Percentiles rank a stretch among this genome's conserved stretches.
These are phyloP conservation scores for Ceratoteleas bidentatus DNA, from an alignment of 1,140 invertebrate genomes.

Conservation along the genomic window DNA sequence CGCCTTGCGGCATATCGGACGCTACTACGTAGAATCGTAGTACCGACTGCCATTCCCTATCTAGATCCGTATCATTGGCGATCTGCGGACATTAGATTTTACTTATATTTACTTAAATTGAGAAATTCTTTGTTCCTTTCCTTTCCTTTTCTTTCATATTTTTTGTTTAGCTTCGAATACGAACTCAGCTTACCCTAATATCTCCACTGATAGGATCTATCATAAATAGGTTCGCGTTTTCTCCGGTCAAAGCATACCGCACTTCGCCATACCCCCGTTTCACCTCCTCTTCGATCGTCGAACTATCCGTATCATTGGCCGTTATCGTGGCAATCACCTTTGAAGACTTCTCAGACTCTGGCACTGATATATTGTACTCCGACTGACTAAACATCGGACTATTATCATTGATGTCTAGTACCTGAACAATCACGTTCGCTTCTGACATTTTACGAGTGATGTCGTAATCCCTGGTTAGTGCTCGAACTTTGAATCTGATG, in stretches of 20 bases:
- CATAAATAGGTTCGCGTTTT: constrained; percentile 86
- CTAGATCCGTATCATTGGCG: constrained; percentile 86
- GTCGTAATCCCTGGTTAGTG: constrained; percentile 86
- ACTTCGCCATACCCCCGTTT: constrained; percentile 86
- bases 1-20: constrained; percentile 86
- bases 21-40: constrained; percentile 87
- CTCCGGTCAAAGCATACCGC: constrained; percentile 86
- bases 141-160: no score
- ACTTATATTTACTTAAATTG: no score
- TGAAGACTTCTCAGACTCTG: constrained; percentile 86
- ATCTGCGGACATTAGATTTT: no score
- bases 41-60: constrained; percentile 87
- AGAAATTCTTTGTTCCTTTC: no score
- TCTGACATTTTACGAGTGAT: constrained; percentile 84
- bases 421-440: constrained; percentile 86
- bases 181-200: constrained; percentile 80
- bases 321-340: constrained; percentile 86
- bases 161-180: no score
- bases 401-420: constrained; percentile 91
- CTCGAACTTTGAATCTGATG: constrained; percentile 87
- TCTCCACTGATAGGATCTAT: constrained; percentile 86
- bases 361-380: constrained; percentile 86
- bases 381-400: constrained; percentile 87
- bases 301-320: constrained; percentile 87
- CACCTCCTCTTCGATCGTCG: constrained; percentile 83